A percentile compares a stretch with the other conserved stretches of the same genome.
Evolutionary conservation across 2,113 vertebrate genomes (phyloP).

Genomic region (Tychaedon coryphoeus): DNA sequence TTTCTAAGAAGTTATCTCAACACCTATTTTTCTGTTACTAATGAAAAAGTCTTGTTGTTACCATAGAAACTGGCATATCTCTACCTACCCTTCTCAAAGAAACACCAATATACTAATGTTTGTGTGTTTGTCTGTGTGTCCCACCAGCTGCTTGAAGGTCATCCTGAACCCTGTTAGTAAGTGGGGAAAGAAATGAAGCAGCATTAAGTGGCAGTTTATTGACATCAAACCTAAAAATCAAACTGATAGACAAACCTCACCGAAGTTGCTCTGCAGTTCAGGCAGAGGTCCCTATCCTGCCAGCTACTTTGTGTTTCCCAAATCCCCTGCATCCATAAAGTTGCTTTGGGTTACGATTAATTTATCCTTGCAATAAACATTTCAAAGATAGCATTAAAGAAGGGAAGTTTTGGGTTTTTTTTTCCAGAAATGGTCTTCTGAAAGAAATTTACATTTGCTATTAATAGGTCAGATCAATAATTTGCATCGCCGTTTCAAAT

Average conservation of each 20-base stretch:
- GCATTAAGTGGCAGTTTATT: background rate
- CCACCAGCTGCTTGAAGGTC: background rate
- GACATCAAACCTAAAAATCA: background rate
- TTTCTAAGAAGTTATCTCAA: conserved; percentile 30
- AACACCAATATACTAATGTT: background rate
- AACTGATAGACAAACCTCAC: background rate
- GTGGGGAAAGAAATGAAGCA: background rate
- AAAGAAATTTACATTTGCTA: background rate
- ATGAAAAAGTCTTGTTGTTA: conserved; percentile 53
- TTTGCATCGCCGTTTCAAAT: background rate
- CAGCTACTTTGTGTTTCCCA: background rate
- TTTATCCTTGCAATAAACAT: background rate
- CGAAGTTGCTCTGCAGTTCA: background rate
- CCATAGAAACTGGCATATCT: conserved; percentile 58
- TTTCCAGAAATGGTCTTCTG: background rate
- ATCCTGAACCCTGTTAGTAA: background rate
- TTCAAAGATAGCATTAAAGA: background rate
- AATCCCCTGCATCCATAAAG: background rate
- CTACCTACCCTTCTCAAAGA: conserved; percentile 43
- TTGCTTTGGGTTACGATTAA: background rate
- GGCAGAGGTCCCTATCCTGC: background rate
- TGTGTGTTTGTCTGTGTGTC: background rate
- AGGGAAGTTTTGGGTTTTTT: background rate
- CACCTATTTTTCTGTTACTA: conserved; percentile 53
- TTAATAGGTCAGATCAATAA: background rate